Base-by-base conservation (phyloP, 2,113 vertebrate genomes). In the Forbesichthys papilliferus region DNA sequence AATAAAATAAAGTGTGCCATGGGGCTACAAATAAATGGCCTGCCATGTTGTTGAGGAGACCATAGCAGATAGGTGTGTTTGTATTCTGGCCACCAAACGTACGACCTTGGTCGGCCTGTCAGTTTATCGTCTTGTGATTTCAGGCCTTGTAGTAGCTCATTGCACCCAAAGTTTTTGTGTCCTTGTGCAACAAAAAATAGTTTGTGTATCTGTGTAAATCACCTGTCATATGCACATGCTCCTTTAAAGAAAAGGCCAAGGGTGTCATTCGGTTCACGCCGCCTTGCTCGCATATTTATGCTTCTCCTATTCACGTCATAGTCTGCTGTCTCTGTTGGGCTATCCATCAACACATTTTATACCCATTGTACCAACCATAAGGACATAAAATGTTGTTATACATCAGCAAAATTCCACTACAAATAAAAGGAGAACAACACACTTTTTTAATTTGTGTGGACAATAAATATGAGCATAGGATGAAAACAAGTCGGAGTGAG, bases 341-440 rank as follows among this genome's bases (percentile, higher is more conserved):
- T 90, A 96, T 96, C 95, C 93, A 96, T 98, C 96, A 98, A 95
- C 88, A 95, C 92, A 95, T 96, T 95, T 95, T 95, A 96, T 95
- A 94, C 95, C 94, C 91, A 60, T 92, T 93, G 90, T 92, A 92
- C 91, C 94, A 93, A 95, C 95, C 95, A 95, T 88, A 95, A 92
- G 93, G 94, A 95, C 93, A 95, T 96, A 96, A 96, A 96, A 94
- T 74, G 92, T 91, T 94, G 91, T 95, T 96, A 95, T 95, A 95
- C 93, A 92, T 95, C 90, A 89, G 94, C 90, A 91, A 94, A 95
- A 94, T 92, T 94, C 94, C 90, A 93, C 93, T 92, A 92, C 95
- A 95, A 95, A 95, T 96, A 95, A 95, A 96, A 88, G 92, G 86
- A 85, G 94, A 95, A 94, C 94, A 94, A 93, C 93, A 94, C 94